Evolutionary conservation across 2,888 invertebrate species (phyloP), one percentile per base, ranked within the genome.

Genomic region (Drosophila testacea): DNA sequence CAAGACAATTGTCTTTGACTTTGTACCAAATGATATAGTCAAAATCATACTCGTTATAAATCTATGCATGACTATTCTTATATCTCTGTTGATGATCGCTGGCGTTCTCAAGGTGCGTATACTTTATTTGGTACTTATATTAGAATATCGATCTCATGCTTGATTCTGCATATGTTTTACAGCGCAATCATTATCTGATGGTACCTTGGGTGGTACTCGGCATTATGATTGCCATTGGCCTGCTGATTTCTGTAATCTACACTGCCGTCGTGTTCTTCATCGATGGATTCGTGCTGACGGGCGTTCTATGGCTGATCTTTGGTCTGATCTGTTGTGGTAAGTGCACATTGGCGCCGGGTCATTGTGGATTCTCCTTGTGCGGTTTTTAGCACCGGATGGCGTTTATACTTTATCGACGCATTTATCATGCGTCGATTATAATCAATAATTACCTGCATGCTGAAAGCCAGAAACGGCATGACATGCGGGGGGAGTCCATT

Each of bases 191-290:
- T 86, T 96, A 95, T 93, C 92, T 96, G 88, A 96, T 97, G 96
- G 94, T 97, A 59, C 97, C 97, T 6, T 97, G 96, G 96, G 96
- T 97, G 39, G 94, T 96, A 51, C 93, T 97, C 55, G 97, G 96
- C 4, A 95, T 97, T 64, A 95, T 97, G 94, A 93, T 97, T 54
- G 95, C 95, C 7, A 94, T 97, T 75, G 96, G 96, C 1, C 92
- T 97, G 62, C 93, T 96, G 47, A 95, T 97, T 79, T 97, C 96
- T 68, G 94, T 97, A 39, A 94, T 97, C 62, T 96, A 96, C 91
- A 97, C 96, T 16, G 94, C 95, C 44, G 95, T 96, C 79, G 95
- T 95, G 50, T 95, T 95, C 91, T 96, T 95, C 92, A 94, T 96
- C 69, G 94, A 96, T 74, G 94, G 94, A 50, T 93, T 93, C 42